Conservation (phyloP, 2,888 invertebrate genomes). For the Nomada ruficornis region DNA sequence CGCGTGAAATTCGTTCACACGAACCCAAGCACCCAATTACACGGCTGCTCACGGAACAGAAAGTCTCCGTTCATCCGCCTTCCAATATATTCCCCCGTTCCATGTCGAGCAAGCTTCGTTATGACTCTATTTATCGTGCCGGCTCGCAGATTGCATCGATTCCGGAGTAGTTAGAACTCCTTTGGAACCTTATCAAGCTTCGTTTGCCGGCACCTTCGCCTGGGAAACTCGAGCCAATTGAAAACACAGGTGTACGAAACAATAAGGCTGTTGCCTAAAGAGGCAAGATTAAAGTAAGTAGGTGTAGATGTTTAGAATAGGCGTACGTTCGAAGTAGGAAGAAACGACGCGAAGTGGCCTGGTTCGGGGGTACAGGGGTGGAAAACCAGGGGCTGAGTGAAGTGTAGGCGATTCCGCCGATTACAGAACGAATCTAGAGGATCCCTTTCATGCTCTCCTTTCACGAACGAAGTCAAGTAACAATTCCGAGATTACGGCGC, state of each 20-base stretch:
- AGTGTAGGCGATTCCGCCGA: conserved; percentile 65
- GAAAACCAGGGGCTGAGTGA: background rate
- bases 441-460: conserved; percentile 73
- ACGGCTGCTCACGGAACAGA: background rate
- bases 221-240: conserved; percentile 59
- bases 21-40: background rate
- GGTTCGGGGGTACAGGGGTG: background rate
- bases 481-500: conserved; percentile 77
- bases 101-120: background rate
- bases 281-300: conserved; percentile 32
- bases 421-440: conserved; percentile 70
- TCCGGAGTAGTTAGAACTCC: conserved; percentile 58
- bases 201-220: conserved; percentile 47
- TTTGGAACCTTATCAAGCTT: conserved; percentile 57
- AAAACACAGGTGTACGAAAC: conserved; percentile 70
- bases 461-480: conserved; percentile 77
- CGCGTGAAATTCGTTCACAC: background rate
- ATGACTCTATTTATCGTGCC: conserved; percentile 46
- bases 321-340: background rate
- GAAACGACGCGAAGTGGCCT: too few relatives aligned
- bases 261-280: conserved; percentile 65
- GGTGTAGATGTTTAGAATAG: conserved; percentile 39
- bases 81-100: background rate
- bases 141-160: conserved; percentile 61
- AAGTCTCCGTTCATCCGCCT: background rate